phyloP scores from a whole-genome alignment of 2,888 invertebrate species.

The Cephus rjabovi region DNA sequence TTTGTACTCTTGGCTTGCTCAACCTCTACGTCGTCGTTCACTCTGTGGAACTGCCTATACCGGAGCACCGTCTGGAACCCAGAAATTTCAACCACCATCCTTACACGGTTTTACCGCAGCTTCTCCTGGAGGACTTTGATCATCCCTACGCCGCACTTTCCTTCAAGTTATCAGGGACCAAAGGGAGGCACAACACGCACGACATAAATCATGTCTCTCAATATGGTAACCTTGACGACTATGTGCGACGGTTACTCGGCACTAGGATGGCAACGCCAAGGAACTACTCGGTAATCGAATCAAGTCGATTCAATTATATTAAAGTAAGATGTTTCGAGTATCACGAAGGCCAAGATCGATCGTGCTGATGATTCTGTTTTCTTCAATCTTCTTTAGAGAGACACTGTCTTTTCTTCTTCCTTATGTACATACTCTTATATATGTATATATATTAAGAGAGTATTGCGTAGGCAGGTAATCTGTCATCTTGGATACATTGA shows the following conservation, averaged over 20 bases:
- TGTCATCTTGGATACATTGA: neutral
- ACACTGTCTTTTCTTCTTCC: neutral
- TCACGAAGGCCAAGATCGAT: neutral
- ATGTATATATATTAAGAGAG: neutral
- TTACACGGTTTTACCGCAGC: constrained; percentile 19
- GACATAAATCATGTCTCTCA: constrained; percentile 3
- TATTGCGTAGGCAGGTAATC: neutral
- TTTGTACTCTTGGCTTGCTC: constrained; percentile 6
- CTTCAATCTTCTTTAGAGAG: neutral
- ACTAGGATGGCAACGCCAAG: neutral
- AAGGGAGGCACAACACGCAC: neutral
- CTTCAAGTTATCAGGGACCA: constrained; percentile 3
- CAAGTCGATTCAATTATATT: neutral
- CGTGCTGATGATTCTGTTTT: neutral
- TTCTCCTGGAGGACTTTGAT: constrained; percentile 27
- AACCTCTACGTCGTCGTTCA: constrained; percentile 22
- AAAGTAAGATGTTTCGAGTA: neutral
- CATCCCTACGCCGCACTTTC: constrained; percentile 23
- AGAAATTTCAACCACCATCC: constrained; percentile 67
- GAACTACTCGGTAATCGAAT: neutral
- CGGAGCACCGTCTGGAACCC: constrained; percentile 61
- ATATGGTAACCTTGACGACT: neutral
- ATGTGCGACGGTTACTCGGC: constrained; percentile 4
- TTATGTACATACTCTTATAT: neutral
- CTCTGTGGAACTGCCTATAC: constrained; percentile 41